Base-by-base conservation (phyloP, 2,888 invertebrate species). In the Scrobipalpa atriplicella region DNA sequence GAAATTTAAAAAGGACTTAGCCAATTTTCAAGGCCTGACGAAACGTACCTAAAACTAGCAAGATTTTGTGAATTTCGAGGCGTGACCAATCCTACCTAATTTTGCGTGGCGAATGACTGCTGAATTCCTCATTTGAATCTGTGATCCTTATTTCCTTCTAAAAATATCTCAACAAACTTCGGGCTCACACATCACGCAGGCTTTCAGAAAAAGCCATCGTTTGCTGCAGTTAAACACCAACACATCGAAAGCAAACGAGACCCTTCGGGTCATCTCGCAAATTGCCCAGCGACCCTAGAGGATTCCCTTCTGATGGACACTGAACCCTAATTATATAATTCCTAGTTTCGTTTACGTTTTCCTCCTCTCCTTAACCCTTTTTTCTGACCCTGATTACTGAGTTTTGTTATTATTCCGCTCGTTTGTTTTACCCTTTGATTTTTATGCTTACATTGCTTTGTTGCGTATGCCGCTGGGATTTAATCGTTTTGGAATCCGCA, bases 271-370 rank as follows among this genome's bases (percentile, higher is more conserved):
- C 70, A 70, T 72, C 71, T 71, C 75, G 73, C 72, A 75, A 75
- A 76, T 75, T 74, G 74, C 71, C 68, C 72, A 65, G 70, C 69
- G 71, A 74, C 71, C 75, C 72, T 75, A 76, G 81, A 79, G 82
- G 84, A 81, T 84, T 83, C 80, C 79, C 81, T 80, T 76, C 77
- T 79, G 81, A 82, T 80, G 80, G 79, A 75, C 75, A 76, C 76
- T 75, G 76, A 74, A 76, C 79, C 80, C 78, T 84, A 85, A 84
- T 85, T 85, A 83, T 76, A 76, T 77, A 76, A 78, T 79, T 76
- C 76, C 70, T 76, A 75, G 78, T 78, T 76, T 72, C 71, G 72
- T 72, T 76, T 73, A 68, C 75, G 69, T 75, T 74, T 74, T 73
- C 70, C 74, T 72, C 18, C 38, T 51, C 36, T 47, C 29, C 43